Evolutionary conservation across 2,113 vertebrate genomes (phyloP).

Genomic region (Boulengeromyrus knoepffleri): DNA sequence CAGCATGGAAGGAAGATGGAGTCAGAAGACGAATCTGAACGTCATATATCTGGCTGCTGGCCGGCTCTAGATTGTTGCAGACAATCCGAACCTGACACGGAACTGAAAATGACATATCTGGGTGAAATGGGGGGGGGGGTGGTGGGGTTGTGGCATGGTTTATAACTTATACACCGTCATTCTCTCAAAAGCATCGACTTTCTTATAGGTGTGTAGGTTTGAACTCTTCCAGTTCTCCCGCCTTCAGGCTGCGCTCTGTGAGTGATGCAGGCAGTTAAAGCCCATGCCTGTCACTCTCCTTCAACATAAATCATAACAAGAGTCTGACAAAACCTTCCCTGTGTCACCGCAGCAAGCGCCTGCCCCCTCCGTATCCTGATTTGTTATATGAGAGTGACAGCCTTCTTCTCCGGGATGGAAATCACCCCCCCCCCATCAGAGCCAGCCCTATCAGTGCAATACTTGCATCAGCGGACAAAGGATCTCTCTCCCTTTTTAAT

Average conservation of each 20-base stretch:
- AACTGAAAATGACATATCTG: neutral
- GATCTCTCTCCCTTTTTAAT: neutral
- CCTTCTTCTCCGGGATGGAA: neutral
- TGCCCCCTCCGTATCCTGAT: constrained; percentile 3
- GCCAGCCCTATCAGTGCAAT: neutral
- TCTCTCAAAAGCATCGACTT: neutral
- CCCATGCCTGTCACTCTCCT: constrained; percentile 52
- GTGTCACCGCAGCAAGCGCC: constrained; percentile 18
- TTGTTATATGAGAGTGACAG: constrained; percentile 23
- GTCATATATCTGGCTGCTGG: neutral
- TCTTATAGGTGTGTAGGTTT: neutral
- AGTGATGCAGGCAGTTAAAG: constrained; percentile 45
- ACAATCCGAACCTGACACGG: neutral
- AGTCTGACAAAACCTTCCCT: constrained; percentile 30
- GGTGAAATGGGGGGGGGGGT: neutral
- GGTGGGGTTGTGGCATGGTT: neutral
- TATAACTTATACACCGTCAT: neutral
- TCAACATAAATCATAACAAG: constrained; percentile 38
- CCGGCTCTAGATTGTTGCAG: neutral
- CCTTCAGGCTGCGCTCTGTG: constrained; percentile 52
- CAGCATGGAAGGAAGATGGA: neutral
- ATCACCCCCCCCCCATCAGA: neutral
- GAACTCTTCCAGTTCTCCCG: neutral
- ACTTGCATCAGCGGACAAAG: constrained; percentile 10
- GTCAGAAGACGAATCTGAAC: neutral